phyloP scores from a whole-genome alignment of 2,888 invertebrate genomes.

The Oithona nana region DNA sequence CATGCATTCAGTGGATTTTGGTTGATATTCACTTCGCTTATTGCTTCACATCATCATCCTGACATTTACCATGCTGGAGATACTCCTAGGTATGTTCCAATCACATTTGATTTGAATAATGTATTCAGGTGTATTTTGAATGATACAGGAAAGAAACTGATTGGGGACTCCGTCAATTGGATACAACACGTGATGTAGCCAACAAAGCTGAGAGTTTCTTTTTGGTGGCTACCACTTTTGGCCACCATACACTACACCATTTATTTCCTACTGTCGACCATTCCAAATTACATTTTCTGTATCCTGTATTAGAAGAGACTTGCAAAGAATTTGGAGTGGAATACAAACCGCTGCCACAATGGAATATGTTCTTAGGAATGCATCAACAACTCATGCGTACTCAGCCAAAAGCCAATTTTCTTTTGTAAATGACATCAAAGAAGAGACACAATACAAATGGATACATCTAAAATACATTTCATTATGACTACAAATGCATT shows the following conservation, averaged over 20 bases:
- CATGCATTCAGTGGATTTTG: slow-evolving; percentile 19
- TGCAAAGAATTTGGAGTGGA: slow-evolving; percentile 42
- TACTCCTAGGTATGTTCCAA: slow-evolving; percentile 29
- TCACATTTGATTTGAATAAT: not conserved
- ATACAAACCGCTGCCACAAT: slow-evolving; percentile 30
- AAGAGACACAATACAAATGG: not conserved
- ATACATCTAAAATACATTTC: not conserved
- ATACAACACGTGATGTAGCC: slow-evolving; percentile 44
- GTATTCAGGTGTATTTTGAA: not conserved
- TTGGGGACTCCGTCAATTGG: slow-evolving; percentile 58
- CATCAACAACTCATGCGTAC: slow-evolving; percentile 39
- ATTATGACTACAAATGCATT: not conserved
- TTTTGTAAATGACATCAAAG: too few species aligned
- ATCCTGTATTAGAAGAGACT: slow-evolving; percentile 41
- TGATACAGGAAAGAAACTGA: slow-evolving; percentile 30
- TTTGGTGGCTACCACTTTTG: slow-evolving; percentile 48
- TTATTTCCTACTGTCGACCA: slow-evolving; percentile 62
- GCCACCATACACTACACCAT: slow-evolving; percentile 58
- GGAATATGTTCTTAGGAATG: slow-evolving; percentile 45
- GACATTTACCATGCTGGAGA: slow-evolving; percentile 60
- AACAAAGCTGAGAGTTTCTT: slow-evolving; percentile 44
- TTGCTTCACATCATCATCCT: slow-evolving; percentile 60
- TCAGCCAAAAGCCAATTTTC: slow-evolving; percentile 27
- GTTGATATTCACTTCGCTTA: slow-evolving; percentile 42
- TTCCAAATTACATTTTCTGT: slow-evolving; percentile 39